These are phyloP conservation scores for Piezodorus guildinii DNA, from an alignment of 1,140 invertebrate species.

Conservation along the genomic window DNA sequence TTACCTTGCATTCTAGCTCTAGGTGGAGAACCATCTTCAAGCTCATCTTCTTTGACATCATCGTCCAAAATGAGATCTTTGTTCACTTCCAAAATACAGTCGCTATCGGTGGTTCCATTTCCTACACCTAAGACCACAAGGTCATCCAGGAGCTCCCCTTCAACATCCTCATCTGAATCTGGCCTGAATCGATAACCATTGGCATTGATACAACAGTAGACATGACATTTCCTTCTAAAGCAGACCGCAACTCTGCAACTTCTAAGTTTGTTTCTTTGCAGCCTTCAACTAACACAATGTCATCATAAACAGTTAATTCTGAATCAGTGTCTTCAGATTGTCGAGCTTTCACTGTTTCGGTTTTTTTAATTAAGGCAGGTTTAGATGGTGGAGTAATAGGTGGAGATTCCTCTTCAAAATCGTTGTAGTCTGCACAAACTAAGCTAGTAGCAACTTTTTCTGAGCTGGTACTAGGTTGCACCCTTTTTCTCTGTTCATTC, in stretches of 20 bases:
- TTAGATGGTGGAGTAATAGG: conserved; percentile 38
- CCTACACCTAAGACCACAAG: conserved; percentile 29
- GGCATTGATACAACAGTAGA: conserved; percentile 26
- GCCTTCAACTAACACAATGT: conserved; percentile 30
- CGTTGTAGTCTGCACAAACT: conserved; percentile 49
- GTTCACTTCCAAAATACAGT: conserved; percentile 32
- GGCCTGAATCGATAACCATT: conserved; percentile 25
- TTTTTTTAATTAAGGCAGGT: conserved; percentile 20
- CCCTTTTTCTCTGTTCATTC: conserved; percentile 31
- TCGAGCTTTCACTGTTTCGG: conserved; percentile 21
- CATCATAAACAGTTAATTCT: conserved; percentile 30
- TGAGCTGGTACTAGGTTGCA: conserved; percentile 20
- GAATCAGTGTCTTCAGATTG: conserved; percentile 27
- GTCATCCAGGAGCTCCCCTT: conserved; percentile 28
- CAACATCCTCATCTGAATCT: conserved; percentile 25
- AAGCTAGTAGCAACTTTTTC: conserved; percentile 43
- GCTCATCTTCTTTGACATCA: conserved; percentile 26
- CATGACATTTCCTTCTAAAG: conserved; percentile 29
- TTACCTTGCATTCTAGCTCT: conserved; percentile 28
- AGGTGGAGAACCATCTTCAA: conserved; percentile 28
- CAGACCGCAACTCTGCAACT: conserved; percentile 28
- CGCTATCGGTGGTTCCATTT: conserved; percentile 34
- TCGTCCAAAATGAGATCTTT: conserved; percentile 31
- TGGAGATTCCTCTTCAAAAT: conserved; percentile 45
- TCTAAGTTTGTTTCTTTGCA: conserved; percentile 29